These are phyloP conservation scores for Tokudaia tokunoshimensis DNA, from an alignment of 2,797 vertebrate genomes.

Conservation along the genomic window DNA sequence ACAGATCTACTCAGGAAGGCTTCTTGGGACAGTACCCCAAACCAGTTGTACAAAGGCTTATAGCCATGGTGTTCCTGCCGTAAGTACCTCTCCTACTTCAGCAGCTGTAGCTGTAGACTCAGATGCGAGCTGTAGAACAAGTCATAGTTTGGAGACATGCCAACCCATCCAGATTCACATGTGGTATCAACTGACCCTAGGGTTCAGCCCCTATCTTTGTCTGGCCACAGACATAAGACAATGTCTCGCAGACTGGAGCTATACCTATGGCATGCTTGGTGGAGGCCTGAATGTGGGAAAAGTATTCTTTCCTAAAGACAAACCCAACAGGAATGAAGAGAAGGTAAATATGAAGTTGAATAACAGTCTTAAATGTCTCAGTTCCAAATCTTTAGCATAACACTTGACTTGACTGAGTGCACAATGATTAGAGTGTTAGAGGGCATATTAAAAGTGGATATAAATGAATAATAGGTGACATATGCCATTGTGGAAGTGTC, in stretches of 20 bases:
- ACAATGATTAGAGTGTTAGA: neutral
- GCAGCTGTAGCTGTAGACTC: neutral
- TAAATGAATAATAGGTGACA: neutral
- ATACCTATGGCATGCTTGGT: neutral
- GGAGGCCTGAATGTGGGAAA: neutral
- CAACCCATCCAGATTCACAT: neutral
- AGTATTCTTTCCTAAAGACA: neutral
- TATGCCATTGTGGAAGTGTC: neutral
- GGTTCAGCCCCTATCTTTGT: fast-evolving
- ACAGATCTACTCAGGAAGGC: neutral
- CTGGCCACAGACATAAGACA: fast-evolving
- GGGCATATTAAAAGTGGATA: neutral
- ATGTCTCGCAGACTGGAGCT: fast-evolving
- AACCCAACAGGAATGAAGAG: neutral
- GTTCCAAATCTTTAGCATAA: neutral
- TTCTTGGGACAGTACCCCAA: neutral
- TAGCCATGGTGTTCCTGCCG: neutral
- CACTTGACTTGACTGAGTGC: neutral
- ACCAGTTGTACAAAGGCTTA: neutral
- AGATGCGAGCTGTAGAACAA: no score
- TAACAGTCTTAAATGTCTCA: neutral
- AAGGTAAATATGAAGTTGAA: neutral
- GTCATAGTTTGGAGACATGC: fast-evolving
- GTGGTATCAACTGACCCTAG: constrained; percentile 31
- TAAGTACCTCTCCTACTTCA: fast-evolving